Conservation (phyloP, 1,140 invertebrate species). For the Monochamus saltuarius region DNA sequence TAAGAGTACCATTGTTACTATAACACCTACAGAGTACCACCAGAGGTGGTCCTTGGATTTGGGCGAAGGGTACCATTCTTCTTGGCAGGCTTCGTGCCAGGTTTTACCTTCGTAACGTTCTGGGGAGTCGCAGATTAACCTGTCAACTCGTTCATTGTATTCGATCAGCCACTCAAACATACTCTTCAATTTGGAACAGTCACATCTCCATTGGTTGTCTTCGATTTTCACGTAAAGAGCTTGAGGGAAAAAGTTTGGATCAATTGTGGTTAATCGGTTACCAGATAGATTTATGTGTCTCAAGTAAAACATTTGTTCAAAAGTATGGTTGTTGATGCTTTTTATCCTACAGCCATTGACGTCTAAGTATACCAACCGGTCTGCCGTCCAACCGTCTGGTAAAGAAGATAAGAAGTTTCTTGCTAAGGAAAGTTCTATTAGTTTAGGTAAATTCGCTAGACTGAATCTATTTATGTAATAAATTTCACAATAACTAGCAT, state of each 20-base stretch:
- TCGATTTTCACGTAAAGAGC: conserved; percentile 57
- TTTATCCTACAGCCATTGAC: conserved; percentile 59
- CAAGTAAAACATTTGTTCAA: conserved; percentile 58
- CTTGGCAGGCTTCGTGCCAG: conserved; percentile 66
- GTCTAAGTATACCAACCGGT: conserved; percentile 58
- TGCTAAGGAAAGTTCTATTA: conserved; percentile 59
- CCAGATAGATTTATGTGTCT: conserved; percentile 62
- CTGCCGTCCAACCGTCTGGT: conserved; percentile 59
- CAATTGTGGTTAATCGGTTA: conserved; percentile 64
- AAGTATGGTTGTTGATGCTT: conserved; percentile 56
- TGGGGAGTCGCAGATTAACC: conserved; percentile 63
- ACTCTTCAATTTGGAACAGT: conserved; percentile 61
- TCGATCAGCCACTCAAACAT: conserved; percentile 62
- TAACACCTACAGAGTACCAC: conserved; percentile 60
- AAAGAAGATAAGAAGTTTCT: conserved; percentile 59
- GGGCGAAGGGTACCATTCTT: conserved; percentile 57
- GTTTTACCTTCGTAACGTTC: conserved; percentile 59
- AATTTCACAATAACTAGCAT: conserved; percentile 64
- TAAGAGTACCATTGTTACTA: conserved; percentile 55
- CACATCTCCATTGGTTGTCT: conserved; percentile 74
- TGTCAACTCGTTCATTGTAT: conserved; percentile 58
- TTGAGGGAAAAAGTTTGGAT: conserved; percentile 60
- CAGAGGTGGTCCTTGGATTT: conserved; percentile 57
- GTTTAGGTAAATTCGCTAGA: conserved; percentile 55
- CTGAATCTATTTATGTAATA: conserved; percentile 55